A percentile compares a stretch with the other conserved stretches of the same genome.
Conservation (phyloP, 2,888 invertebrate species). For the Lithophane ornitopus region DNA sequence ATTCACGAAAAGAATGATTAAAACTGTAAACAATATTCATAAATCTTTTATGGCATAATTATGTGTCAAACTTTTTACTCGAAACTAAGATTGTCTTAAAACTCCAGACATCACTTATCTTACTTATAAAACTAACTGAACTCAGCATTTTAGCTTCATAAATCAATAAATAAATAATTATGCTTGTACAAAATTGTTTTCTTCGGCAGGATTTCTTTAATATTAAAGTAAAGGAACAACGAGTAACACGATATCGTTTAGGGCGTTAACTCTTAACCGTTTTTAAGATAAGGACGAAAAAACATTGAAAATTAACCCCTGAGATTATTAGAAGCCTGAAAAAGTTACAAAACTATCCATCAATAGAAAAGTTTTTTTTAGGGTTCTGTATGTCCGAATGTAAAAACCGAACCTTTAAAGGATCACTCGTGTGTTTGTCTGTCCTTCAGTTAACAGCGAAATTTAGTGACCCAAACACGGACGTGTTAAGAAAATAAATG, state of each 20-base stretch:
- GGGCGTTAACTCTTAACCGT: background rate
- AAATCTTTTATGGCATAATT: constrained; percentile 16
- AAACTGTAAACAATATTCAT: background rate
- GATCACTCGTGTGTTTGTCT: too few species aligned
- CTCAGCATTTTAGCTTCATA: constrained; percentile 5
- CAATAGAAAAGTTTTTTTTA: too few species aligned
- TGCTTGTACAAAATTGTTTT: background rate
- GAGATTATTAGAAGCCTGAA: too few species aligned
- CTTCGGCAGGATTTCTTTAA: background rate
- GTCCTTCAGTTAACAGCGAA: too few species aligned
- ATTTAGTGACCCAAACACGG: too few species aligned
- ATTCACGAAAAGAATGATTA: background rate
- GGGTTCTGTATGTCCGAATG: too few species aligned
- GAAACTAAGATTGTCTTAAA: constrained; percentile 8
- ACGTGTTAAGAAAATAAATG: too few species aligned
- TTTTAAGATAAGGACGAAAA: constrained; percentile 1
- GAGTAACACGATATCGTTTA: background rate
- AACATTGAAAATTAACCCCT: background rate
- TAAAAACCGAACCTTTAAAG: too few species aligned
- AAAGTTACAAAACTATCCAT: too few species aligned
- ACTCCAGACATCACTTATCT: background rate
- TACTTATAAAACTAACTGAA: background rate
- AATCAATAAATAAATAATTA: constrained; percentile 23
- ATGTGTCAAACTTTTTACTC: constrained; percentile 15
- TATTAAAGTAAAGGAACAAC: background rate